These are phyloP conservation scores for Grantiella picta DNA, from an alignment of 2,113 vertebrate species.

Conservation along the genomic window DNA sequence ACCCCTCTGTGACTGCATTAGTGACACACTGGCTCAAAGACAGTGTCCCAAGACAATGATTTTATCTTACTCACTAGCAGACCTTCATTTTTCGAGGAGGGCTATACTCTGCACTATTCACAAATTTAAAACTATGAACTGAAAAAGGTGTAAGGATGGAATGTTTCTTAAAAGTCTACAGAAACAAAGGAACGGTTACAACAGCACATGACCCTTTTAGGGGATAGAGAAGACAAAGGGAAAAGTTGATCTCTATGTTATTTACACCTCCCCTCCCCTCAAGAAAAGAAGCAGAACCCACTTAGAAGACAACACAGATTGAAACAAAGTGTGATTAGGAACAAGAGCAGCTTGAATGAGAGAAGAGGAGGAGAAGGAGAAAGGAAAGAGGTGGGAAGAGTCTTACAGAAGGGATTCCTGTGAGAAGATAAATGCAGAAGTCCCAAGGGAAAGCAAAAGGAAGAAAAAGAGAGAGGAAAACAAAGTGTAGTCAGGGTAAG, in stretches of 20 bases:
- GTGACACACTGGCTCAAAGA: neutral
- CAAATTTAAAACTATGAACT: neutral
- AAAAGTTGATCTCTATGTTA: neutral
- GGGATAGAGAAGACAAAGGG: neutral
- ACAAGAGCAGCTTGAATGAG: neutral
- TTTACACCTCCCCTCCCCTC: neutral
- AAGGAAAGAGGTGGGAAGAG: neutral
- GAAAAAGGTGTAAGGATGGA: neutral
- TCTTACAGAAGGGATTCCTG: conserved; percentile 34
- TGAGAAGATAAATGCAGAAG: conserved; percentile 52
- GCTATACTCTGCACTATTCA: neutral
- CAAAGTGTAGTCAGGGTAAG: conserved; percentile 4
- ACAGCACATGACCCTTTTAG: neutral
- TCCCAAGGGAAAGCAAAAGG: conserved; percentile 11
- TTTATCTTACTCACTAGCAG: neutral
- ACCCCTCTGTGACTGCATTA: neutral
- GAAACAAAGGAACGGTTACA: neutral
- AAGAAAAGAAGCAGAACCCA: neutral
- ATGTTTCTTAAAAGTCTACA: neutral
- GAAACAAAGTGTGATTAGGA: neutral
- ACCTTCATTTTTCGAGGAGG: neutral
- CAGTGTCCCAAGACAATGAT: neutral
- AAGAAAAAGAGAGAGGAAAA: conserved; percentile 17
- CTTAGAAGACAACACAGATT: neutral
- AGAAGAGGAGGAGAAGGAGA: conserved; percentile 1